Conservation (phyloP, 1,140 invertebrate species). For the Drosophila kanapiae region DNA sequence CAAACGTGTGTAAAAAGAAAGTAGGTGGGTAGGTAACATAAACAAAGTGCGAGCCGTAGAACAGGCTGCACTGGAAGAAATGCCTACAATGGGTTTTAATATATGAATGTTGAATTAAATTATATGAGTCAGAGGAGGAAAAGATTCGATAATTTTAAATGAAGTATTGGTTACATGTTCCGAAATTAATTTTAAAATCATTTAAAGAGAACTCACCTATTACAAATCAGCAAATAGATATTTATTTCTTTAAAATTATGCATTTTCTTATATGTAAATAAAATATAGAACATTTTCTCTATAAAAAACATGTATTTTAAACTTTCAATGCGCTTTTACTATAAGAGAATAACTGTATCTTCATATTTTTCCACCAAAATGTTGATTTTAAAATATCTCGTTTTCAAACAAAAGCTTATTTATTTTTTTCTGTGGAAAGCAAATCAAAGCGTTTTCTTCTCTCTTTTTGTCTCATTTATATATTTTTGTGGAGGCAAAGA, state of each 20-base stretch:
- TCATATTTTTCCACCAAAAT: not conserved
- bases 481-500: conserved; percentile 42
- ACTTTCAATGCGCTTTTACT: no score
- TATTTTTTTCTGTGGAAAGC: conserved; percentile 9
- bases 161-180: not conserved
- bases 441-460: conserved; percentile 15
- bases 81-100: not conserved
- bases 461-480: conserved; percentile 41
- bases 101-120: no score
- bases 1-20: conserved; percentile 73
- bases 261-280: no score
- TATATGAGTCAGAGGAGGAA: not conserved
- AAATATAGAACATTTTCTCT: no score
- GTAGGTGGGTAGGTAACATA: conserved; percentile 73
- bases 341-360: no score
- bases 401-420: not conserved
- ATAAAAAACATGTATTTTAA: no score
- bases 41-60: conserved; percentile 72
- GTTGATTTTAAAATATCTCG: not conserved
- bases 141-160: not conserved
- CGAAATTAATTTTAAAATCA: not conserved
- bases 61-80: conserved; percentile 36
- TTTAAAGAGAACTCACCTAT: no score
- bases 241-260: no score
- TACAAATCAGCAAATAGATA: no score